Conservation (phyloP, 2,113 vertebrate genomes). For the Rhynchomys soricoides region DNA sequence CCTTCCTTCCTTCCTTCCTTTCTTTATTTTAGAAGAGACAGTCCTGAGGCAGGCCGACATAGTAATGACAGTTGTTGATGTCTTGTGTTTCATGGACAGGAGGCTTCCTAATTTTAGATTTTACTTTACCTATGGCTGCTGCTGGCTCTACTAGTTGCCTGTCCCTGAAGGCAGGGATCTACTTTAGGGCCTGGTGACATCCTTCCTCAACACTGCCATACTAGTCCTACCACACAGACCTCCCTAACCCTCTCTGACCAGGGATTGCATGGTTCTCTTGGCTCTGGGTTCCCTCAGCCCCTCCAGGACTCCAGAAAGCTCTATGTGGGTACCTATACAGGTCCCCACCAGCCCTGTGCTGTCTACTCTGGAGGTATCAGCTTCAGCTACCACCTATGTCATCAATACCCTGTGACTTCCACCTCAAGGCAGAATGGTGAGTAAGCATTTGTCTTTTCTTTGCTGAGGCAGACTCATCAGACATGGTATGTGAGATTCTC, state of each 20-base stretch:
- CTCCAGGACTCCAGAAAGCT: slow-evolving; percentile 90
- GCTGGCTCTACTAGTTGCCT: not conserved
- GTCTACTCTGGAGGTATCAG: slow-evolving; percentile 90
- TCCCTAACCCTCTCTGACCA: not conserved
- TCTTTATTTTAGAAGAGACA: slow-evolving; percentile 83
- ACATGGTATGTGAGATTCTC: slow-evolving; percentile 89
- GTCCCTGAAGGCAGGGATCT: not conserved
- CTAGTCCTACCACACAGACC: not conserved
- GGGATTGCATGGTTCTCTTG: not conserved
- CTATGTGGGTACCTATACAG: slow-evolving; percentile 90
- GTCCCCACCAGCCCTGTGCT: slow-evolving; percentile 88
- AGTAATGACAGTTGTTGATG: slow-evolving; percentile 76
- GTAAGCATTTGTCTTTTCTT: not conserved
- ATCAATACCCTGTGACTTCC: no score
- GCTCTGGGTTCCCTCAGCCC: not conserved
- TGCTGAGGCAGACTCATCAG: slow-evolving; percentile 86
- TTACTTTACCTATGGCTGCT: not conserved
- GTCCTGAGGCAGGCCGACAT: slow-evolving; percentile 92
- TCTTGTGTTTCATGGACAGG: not conserved
- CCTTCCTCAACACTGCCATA: accelerated
- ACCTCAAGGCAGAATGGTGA: not conserved
- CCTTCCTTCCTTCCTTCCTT: slow-evolving; percentile 71
- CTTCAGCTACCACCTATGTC: accelerated
- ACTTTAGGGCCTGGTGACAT: not conserved
- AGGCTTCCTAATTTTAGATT: not conserved